Base-by-base conservation (phyloP, 2,888 invertebrate genomes). In the Rhagonycha fulva region DNA sequence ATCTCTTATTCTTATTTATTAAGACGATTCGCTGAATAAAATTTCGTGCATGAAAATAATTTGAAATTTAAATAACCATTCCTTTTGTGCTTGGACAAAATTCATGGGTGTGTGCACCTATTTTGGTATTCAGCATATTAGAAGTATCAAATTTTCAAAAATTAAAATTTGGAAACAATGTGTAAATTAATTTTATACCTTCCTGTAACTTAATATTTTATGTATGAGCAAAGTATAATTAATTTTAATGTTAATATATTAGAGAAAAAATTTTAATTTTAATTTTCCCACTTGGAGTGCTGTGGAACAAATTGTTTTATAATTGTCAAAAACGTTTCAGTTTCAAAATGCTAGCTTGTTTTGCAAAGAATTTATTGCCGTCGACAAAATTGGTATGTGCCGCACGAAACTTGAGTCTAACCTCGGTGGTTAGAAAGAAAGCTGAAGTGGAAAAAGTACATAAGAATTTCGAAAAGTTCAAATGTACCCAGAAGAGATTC, bases 401-500 rank as follows among this genome's bases (percentile, higher is more conserved):
- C 28, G 7, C 24, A 7, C 66, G 71, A 67, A 66, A 62, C 11
- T 71, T 74, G n/a, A 32, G 12, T 12, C 19, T 30, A 47, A 30
- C 32, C 19, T 14, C 71, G 2, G 12, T 74, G 9, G 7, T n/a
- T 47, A 4, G n/a, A n/a, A 47, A 47, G 47, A 47, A 47, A n/a
- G n/a, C 12, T 14, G 32, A 26, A 19, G 73, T 62, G 61, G 74
- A 77, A n/a, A 4, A 4, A 10, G 74, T 72, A 3, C 71, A 71
- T 4, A 61, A 63, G 7, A 19, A 68, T 14, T 74, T 77, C 24
- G 14, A 71, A 9, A 74, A 30, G 24, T 14, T 77, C 4, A 77
- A 77, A 26, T 60, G 14, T 7, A 68, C 62, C 12, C 76, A 77
- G 19, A 74, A 68, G n/a, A 11, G 7, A 14, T 77, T 63, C 14